phyloP scores from a whole-genome alignment of 2,888 invertebrate species.

The Papilio elwesi region DNA sequence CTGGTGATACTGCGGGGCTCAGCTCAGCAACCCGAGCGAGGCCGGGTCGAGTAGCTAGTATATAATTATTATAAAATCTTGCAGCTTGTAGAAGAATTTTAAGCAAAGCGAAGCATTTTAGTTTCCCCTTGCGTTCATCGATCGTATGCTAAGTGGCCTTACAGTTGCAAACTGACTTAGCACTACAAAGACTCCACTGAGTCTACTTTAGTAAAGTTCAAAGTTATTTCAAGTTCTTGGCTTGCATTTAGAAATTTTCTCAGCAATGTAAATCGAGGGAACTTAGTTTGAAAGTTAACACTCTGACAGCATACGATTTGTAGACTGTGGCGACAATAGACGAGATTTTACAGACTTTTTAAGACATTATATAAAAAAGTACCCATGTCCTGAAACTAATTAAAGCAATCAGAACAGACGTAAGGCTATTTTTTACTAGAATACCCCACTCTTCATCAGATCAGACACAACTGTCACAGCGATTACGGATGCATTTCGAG shows the following conservation, averaged over 20 bases:
- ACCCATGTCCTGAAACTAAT: too few relatives aligned
- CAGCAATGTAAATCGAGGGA: constrained; percentile 2
- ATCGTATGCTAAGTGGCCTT: constrained; percentile 1
- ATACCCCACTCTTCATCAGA: too few relatives aligned
- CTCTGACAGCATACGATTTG: background rate
- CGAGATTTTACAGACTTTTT: background rate
- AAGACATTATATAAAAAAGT: background rate
- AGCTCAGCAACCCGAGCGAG: too few relatives aligned
- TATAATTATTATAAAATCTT: too few relatives aligned
- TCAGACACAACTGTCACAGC: too few relatives aligned
- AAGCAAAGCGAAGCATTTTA: background rate
- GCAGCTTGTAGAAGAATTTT: too few relatives aligned
- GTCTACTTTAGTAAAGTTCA: constrained; percentile 6
- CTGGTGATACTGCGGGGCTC: too few relatives aligned
- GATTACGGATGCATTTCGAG: too few relatives aligned
- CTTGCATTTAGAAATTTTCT: constrained; percentile 14
- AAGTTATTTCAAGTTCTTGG: constrained; percentile 3
- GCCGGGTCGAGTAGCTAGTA: too few relatives aligned
- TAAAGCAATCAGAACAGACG: background rate
- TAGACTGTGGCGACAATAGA: background rate
- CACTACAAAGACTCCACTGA: background rate
- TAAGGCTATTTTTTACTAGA: too few relatives aligned
- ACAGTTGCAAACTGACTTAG: constrained; percentile 18
- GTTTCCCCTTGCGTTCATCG: background rate
- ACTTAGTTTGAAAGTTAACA: constrained; percentile 15